phyloP scores from a whole-genome alignment of 2,888 invertebrate genomes.

The Macrosiphum euphorbiae region DNA sequence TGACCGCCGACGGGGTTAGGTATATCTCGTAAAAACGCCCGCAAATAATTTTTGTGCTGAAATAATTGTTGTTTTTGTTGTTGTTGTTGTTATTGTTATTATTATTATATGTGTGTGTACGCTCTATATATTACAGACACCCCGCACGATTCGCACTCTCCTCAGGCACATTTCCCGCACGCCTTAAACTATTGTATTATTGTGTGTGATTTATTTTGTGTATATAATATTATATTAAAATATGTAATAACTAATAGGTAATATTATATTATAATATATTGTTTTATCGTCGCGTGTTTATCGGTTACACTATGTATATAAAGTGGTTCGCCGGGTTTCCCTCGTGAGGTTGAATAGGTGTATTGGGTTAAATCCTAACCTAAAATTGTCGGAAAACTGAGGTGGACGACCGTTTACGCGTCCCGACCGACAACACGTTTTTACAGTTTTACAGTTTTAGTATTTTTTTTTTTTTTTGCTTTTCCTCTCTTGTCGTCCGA shows the following conservation, averaged over 20 bases:
- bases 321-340: not conserved
- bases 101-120: not conserved
- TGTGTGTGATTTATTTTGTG: not conserved
- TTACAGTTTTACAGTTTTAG: not conserved
- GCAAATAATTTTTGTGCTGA: not conserved
- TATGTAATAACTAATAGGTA: not conserved
- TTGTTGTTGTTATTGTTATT: not conserved
- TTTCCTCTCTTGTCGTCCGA: not conserved
- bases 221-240: not conserved
- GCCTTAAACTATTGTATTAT: not conserved
- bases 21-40: not conserved
- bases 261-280: not conserved
- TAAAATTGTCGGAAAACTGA: not conserved
- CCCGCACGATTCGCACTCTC: constrained; percentile 15
- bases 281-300: not conserved
- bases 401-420: not conserved
- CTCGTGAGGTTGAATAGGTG: not conserved
- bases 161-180: constrained; percentile 5
- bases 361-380: not conserved
- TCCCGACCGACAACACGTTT: not conserved
- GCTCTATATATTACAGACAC: not conserved
- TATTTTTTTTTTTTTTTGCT: not conserved
- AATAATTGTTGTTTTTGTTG: not conserved
- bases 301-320: not conserved
- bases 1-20: constrained; percentile 13